phyloP scores from a whole-genome alignment of 2,888 invertebrate species.

The Aricia artaxerxes region DNA sequence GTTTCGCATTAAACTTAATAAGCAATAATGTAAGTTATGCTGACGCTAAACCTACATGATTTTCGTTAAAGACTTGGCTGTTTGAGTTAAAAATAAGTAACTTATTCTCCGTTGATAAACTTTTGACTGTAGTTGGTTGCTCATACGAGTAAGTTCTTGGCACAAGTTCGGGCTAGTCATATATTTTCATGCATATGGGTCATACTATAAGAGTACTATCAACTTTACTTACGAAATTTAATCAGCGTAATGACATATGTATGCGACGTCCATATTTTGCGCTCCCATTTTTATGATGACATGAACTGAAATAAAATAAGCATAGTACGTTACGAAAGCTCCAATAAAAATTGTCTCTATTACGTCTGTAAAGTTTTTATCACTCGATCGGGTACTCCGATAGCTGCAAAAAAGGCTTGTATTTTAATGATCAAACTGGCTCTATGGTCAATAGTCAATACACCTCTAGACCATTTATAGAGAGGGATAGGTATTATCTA shows the following conservation, averaged over 20 bases:
- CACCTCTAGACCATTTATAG: neutral
- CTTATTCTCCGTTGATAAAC: neutral
- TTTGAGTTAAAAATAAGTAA: neutral
- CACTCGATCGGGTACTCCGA: neutral
- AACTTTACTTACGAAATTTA: slow-evolving; percentile 42
- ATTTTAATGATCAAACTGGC: neutral
- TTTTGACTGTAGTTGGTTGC: neutral
- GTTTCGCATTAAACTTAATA: too few relatives aligned
- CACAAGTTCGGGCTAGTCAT: neutral
- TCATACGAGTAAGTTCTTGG: slow-evolving; percentile 5
- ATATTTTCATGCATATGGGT: slow-evolving; percentile 15
- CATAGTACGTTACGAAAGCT: neutral
- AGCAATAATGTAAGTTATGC: too few relatives aligned
- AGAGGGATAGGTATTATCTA: neutral
- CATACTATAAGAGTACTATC: slow-evolving; percentile 4
- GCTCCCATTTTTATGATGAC: slow-evolving; percentile 37
- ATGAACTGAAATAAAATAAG: slow-evolving; percentile 35
- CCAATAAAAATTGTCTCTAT: neutral
- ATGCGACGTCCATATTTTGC: slow-evolving; percentile 35
- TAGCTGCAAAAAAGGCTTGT: neutral
- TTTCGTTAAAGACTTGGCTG: neutral
- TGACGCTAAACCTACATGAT: neutral
- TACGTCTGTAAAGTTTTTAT: neutral
- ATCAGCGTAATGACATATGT: slow-evolving; percentile 37
- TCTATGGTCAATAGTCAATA: neutral